Conservation (phyloP, 2,113 vertebrate species). For the Charadrius vociferus region DNA sequence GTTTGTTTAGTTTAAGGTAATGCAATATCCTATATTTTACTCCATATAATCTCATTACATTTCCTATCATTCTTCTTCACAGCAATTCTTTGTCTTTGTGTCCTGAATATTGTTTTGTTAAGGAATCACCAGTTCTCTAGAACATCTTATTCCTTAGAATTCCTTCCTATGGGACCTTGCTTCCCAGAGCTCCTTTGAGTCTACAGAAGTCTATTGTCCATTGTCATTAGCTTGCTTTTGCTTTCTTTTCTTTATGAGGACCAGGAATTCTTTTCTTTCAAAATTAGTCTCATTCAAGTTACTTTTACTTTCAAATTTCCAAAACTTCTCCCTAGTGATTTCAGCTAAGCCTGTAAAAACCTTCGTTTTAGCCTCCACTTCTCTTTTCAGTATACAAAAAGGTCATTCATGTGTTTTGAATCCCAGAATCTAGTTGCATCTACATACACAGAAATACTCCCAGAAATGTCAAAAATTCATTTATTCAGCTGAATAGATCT, state of each 20-base stretch:
- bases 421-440: neutral
- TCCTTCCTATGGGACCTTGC: neutral
- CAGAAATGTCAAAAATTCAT: neutral
- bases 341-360: neutral
- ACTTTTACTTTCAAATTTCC: neutral
- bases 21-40: neutral
- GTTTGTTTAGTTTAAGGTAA: neutral
- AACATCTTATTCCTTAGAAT: neutral
- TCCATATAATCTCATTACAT: neutral
- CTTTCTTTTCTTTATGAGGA: neutral
- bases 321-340: neutral
- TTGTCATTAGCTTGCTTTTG: neutral
- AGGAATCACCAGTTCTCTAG: neutral
- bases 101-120: neutral
- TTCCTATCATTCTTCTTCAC: neutral
- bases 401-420: neutral
- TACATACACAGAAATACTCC: neutral
- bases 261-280: neutral
- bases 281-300: neutral
- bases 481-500: neutral
- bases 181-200: neutral
- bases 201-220: neutral
- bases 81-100: neutral
- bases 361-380: neutral
- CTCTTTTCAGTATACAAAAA: neutral